Conservation (phyloP, 92 coral and sea anemone species). For the Chrysogorgia sp. region DNA sequence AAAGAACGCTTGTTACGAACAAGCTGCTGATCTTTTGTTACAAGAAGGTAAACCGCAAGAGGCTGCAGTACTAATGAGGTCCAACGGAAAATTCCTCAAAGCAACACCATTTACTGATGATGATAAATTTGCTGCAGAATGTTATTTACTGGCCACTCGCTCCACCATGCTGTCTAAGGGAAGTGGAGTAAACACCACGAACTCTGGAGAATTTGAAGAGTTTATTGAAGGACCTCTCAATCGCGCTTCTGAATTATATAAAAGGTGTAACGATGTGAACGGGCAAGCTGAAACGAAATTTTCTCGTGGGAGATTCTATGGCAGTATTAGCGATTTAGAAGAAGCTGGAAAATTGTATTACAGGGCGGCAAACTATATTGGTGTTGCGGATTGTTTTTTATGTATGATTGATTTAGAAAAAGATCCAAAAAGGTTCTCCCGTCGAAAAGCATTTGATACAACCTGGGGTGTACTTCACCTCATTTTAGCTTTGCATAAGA, state of each 20-base stretch:
- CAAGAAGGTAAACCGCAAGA: conserved; percentile 70
- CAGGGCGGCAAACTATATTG: conserved; percentile 62
- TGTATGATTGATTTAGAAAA: conserved; percentile 44
- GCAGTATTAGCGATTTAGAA: conserved; percentile 28
- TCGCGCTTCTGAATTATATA: conserved; percentile 58
- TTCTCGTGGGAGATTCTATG: conserved; percentile 52
- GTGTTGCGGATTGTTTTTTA: conserved; percentile 70
- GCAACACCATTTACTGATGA: conserved; percentile 65
- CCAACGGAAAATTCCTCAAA: conserved; percentile 75
- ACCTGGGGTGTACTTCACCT: conserved; percentile 62
- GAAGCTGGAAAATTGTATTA: conserved; percentile 70
- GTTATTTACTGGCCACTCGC: conserved; percentile 72
- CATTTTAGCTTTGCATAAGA: conserved; percentile 56
- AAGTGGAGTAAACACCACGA: neutral
- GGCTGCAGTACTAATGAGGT: conserved; percentile 71
- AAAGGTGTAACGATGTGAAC: conserved; percentile 58
- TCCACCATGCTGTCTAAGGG: conserved; percentile 6
- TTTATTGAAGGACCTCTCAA: conserved; percentile 64
- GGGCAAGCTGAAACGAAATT: conserved; percentile 80
- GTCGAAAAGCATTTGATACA: conserved; percentile 61
- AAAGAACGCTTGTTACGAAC: conserved; percentile 73
- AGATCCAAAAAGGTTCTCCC: conserved; percentile 33
- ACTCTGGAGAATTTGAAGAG: conserved; percentile 27
- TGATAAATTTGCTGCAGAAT: conserved; percentile 70
- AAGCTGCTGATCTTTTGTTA: conserved; percentile 74